phyloP scores from a whole-genome alignment of 2,888 invertebrate species.

The Amaurobius ferox region DNA sequence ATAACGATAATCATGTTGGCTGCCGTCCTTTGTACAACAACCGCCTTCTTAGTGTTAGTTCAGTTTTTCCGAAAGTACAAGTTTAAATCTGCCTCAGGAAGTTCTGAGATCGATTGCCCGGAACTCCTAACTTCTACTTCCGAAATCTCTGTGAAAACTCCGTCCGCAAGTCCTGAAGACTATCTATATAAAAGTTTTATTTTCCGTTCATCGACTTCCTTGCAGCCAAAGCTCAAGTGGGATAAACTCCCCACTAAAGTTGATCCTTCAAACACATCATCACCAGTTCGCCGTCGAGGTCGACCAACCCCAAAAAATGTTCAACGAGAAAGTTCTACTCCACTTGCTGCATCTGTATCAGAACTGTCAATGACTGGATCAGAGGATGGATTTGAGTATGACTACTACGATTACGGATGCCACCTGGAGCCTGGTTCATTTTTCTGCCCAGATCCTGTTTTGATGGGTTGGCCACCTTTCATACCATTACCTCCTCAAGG shows the following conservation, averaged over 20 bases:
- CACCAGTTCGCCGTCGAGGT: constrained; percentile 58
- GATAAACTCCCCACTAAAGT: constrained; percentile 47
- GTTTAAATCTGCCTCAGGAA: constrained; percentile 14
- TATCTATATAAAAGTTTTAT: constrained; percentile 70
- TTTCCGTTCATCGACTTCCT: constrained; percentile 56
- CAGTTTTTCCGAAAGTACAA: constrained; percentile 38
- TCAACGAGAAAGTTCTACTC: constrained; percentile 65
- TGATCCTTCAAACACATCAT: constrained; percentile 43
- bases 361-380: constrained; percentile 64
- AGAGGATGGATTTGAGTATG: constrained; percentile 74
- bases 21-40: constrained; percentile 56
- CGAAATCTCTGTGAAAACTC: constrained; percentile 63
- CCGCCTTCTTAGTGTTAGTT: constrained; percentile 43
- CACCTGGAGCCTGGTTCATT: constrained; percentile 74
- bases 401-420: constrained; percentile 74
- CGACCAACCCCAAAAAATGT: constrained; percentile 28
- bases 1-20: constrained; percentile 63
- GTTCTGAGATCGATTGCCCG: constrained; percentile 34
- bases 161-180: constrained; percentile 65
- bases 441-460: constrained; percentile 72
- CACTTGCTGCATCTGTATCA: constrained; percentile 63
- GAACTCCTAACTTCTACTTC: constrained; percentile 66
- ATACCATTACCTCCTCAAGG: constrained; percentile 72
- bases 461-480: constrained; percentile 74
- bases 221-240: constrained; percentile 58